Percentiles rank a stretch among this genome's conserved stretches.
These are phyloP conservation scores for Drosophila obscura DNA, from an alignment of 1,140 invertebrate genomes.

Conservation along the genomic window DNA sequence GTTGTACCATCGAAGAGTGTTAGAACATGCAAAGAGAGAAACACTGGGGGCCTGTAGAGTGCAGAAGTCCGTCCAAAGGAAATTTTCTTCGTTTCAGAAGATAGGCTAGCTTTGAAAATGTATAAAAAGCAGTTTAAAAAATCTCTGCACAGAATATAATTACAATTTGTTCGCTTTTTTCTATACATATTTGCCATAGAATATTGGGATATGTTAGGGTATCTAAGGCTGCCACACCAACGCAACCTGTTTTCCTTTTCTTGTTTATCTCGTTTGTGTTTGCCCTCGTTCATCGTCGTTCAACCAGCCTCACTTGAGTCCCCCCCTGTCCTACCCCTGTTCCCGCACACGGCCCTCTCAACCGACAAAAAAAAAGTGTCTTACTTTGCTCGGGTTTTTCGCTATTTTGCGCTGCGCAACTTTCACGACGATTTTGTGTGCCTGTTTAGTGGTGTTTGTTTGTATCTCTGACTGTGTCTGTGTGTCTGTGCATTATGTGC, in stretches of 20 bases:
- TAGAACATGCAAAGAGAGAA: too few species aligned
- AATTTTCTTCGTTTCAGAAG: too few species aligned
- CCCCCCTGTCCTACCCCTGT: neutral
- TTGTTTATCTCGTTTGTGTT: conserved; percentile 64
- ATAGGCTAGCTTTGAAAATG: too few species aligned
- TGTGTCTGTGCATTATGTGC: conserved; percentile 29
- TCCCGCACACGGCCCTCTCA: conserved; percentile 3
- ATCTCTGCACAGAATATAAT: too few species aligned
- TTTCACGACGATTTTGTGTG: conserved; percentile 59
- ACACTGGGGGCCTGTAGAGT: too few species aligned
- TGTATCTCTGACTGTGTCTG: conserved; percentile 15
- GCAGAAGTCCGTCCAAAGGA: too few species aligned
- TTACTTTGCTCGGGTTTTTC: conserved; percentile 49
- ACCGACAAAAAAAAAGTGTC: conserved; percentile 26
- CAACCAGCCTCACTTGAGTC: conserved; percentile 11
- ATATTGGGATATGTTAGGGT: too few species aligned
- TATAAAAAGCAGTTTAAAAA: too few species aligned
- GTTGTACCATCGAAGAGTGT: too few species aligned
- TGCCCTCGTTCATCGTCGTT: conserved; percentile 54
- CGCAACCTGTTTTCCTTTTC: conserved; percentile 2
- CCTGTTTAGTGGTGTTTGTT: conserved; percentile 36
- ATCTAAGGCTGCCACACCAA: too few species aligned
- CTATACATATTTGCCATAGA: too few species aligned
- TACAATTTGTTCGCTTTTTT: too few species aligned
- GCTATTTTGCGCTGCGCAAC: conserved; percentile 43